A percentile compares a stretch with the other conserved stretches of the same genome.
Conservation (phyloP, 2,113 vertebrate species). For the Shinisaurus crocodilurus region DNA sequence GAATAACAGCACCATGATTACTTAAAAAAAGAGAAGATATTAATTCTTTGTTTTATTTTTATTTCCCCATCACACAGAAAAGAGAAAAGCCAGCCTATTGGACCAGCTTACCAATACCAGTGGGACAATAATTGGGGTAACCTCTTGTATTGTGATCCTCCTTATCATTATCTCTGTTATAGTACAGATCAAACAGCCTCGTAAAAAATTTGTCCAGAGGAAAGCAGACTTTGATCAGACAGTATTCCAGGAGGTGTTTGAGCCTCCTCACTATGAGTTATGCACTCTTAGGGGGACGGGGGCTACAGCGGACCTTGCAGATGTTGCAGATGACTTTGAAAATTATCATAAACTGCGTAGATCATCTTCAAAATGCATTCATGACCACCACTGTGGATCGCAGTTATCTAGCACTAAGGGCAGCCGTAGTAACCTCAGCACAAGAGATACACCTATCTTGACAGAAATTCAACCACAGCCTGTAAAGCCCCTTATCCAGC, state of each 20-base stretch:
- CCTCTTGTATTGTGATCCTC: slow-evolving; percentile 95
- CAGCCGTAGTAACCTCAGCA: slow-evolving; percentile 93
- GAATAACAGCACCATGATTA: not conserved
- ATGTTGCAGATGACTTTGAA: slow-evolving; percentile 95
- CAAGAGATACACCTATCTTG: slow-evolving; percentile 88
- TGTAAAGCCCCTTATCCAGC: slow-evolving; percentile 86
- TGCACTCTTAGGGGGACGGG: slow-evolving; percentile 90
- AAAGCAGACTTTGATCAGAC: slow-evolving; percentile 97
- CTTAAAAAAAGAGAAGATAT: slow-evolving; percentile 17
- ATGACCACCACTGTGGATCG: slow-evolving; percentile 98
- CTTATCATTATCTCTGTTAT: slow-evolving; percentile 94
- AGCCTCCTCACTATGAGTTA: slow-evolving; percentile 96
- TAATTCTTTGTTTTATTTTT: slow-evolving; percentile 12
- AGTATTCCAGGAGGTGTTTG: slow-evolving; percentile 98
- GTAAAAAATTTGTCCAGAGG: slow-evolving; percentile 95
- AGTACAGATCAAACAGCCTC: slow-evolving; percentile 98
- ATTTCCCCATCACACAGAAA: slow-evolving; percentile 79
- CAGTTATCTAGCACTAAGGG: slow-evolving; percentile 89
- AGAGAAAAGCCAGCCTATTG: slow-evolving; percentile 92
- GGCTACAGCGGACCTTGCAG: slow-evolving; percentile 89
- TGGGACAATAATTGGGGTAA: slow-evolving; percentile 94
- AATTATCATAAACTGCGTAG: slow-evolving; percentile 94
- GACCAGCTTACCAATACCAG: slow-evolving; percentile 99
- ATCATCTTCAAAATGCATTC: slow-evolving; percentile 94
- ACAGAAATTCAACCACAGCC: slow-evolving; percentile 90